These are phyloP conservation scores for Polyodon spathula DNA, from an alignment of 2,113 vertebrate species.

Conservation along the genomic window DNA sequence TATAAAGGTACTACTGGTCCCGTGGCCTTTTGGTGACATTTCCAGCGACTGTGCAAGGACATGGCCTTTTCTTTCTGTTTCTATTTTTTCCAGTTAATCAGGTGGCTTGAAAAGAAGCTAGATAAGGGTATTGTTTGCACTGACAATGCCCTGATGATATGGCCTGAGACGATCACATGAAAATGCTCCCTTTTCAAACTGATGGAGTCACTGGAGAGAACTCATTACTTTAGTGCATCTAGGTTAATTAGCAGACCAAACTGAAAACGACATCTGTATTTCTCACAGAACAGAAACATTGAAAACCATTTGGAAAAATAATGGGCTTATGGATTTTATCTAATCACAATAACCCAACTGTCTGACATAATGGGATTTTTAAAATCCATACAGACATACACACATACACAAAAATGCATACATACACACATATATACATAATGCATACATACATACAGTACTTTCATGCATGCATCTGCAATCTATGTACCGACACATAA, in stretches of 20 bases:
- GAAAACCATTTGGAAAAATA: slow-evolving; percentile 9
- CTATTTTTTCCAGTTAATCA: slow-evolving; percentile 76
- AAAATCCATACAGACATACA: too few relatives aligned
- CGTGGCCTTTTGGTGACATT: slow-evolving; percentile 76
- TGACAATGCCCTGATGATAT: slow-evolving; percentile 77
- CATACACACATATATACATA: neutral
- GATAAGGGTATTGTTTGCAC: slow-evolving; percentile 82
- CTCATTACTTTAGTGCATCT: slow-evolving; percentile 53
- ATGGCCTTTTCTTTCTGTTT: slow-evolving; percentile 69
- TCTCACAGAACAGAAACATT: slow-evolving; percentile 12
- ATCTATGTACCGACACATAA: too few relatives aligned
- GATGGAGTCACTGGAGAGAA: slow-evolving; percentile 58
- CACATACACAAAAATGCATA: neutral
- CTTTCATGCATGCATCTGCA: too few relatives aligned
- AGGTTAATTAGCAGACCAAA: slow-evolving; percentile 56
- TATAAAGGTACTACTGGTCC: slow-evolving; percentile 49
- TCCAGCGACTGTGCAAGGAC: slow-evolving; percentile 68
- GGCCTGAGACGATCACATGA: slow-evolving; percentile 54
- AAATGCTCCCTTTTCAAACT: slow-evolving; percentile 50
- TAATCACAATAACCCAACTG: neutral
- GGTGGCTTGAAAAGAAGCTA: slow-evolving; percentile 75
- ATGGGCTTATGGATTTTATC: slow-evolving; percentile 20
- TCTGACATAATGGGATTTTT: too few relatives aligned
- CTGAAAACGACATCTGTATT: slow-evolving; percentile 24
- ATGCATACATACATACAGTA: neutral